These are phyloP conservation scores for Galagoides demidoff DNA, from an alignment of 2,797 vertebrate genomes.

Conservation along the genomic window DNA sequence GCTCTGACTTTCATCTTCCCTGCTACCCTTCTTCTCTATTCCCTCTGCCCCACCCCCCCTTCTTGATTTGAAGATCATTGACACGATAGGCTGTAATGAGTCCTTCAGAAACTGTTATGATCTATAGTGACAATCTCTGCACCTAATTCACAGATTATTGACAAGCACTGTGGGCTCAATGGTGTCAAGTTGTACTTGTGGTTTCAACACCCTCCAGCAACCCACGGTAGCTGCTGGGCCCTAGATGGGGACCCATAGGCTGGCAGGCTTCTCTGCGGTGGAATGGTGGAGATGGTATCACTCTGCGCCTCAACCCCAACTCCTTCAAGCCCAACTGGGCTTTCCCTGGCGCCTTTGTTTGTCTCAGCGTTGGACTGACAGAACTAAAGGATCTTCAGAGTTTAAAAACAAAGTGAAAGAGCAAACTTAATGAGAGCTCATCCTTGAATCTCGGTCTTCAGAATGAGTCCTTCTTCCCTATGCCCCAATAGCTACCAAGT, in stretches of 20 bases:
- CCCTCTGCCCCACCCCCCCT: conserved; percentile 58
- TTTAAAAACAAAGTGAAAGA: conserved; percentile 38
- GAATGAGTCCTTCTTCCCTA: not conserved
- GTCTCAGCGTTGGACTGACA: conserved; percentile 24
- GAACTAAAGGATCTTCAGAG: conserved; percentile 17
- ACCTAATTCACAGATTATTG: conserved; percentile 83
- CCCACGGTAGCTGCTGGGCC: conserved; percentile 66
- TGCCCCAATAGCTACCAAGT: not conserved
- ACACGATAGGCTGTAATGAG: conserved; percentile 85
- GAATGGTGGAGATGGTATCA: not conserved
- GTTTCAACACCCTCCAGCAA: conserved; percentile 82
- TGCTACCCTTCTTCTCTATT: conserved; percentile 70
- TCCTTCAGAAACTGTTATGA: conserved; percentile 86
- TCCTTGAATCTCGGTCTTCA: not conserved
- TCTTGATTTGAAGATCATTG: conserved; percentile 87
- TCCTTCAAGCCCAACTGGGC: not conserved
- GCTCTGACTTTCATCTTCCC: conserved; percentile 85
- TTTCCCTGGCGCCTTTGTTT: not conserved
- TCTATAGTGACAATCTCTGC: conserved; percentile 84
- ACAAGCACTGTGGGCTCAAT: conserved; percentile 82
- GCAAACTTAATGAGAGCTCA: not conserved
- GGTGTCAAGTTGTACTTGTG: conserved; percentile 84
- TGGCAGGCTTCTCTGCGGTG: not conserved
- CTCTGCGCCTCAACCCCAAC: not conserved
- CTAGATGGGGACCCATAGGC: conserved; percentile 7